Evolutionary conservation across 2,888 invertebrate genomes (phyloP), one percentile per base, ranked within the genome.

Genomic region (Agrilus cyanescens): DNA sequence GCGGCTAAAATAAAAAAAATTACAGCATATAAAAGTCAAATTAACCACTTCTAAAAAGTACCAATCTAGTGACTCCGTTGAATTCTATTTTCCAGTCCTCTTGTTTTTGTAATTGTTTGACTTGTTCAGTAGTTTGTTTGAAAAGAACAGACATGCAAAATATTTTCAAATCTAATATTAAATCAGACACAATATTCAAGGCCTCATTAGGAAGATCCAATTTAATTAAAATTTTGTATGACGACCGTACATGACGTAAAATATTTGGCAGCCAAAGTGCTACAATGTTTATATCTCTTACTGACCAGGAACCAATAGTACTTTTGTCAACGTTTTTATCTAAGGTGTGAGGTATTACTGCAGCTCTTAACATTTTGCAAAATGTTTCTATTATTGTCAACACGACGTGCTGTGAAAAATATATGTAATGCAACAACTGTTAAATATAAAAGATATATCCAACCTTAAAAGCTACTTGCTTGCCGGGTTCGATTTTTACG

Each of bases 51-150:
- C 13, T 31, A 34, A 32, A 32, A 61, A 68, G 69, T 63, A 85
- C 85, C 65, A 89, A 70, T 56, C 82, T 76, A 1, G 93, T 93
- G 10, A 89, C 83, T 12, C 89, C 88, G 3, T 88, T 88, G 59
- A 86, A 82, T 51, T 86, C 85, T 47, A 91, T 79, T 56, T 80
- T 77, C 94, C 94, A 95, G 0, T 78, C 83, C 70, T 95, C 95
- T 51, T 76, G 76, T 29, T 76, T 77, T 15, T 73, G 72, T 15
- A 91, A 67, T 25, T 75, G 74, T 55, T 79, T 78, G 29, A 89
- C 79, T 51, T 83, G 84, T 49, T 84, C 82, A 13, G 82, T 82
- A 1, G 90, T 82, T 56, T 90, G 85, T 57, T 85, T 85, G 44
- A 95, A 81, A 50, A 93, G 76, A 46, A 84, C 82, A 7, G 80